phyloP scores from a whole-genome alignment of 2,113 vertebrate species.

The Dromas ardeola region DNA sequence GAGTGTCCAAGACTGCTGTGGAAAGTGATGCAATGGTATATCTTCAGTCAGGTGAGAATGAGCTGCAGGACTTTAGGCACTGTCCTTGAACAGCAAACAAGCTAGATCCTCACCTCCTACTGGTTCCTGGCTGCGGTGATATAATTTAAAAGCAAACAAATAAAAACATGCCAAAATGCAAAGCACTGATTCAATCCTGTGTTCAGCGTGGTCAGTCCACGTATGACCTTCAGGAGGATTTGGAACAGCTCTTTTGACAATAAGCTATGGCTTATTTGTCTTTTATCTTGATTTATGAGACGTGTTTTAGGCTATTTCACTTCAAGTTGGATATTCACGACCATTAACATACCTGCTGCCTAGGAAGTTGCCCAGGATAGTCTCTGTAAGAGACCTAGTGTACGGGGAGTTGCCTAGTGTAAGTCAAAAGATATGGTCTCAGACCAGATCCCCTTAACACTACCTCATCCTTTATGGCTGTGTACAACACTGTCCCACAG shows the following conservation, averaged over 20 bases:
- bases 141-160: background rate
- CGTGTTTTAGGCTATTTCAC: background rate
- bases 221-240: background rate
- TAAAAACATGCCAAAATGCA: background rate
- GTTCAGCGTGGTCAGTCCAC: background rate
- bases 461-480: background rate
- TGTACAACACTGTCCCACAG: background rate
- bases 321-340: background rate
- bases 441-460: background rate
- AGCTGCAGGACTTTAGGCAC: background rate
- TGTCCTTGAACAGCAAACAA: background rate
- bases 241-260: background rate
- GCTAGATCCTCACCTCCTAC: background rate
- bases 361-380: background rate
- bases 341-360: background rate
- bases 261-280: background rate
- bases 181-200: background rate
- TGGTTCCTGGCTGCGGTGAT: background rate
- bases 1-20: background rate
- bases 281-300: background rate
- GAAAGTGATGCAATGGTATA: background rate
- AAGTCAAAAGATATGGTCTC: background rate
- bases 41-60: background rate
- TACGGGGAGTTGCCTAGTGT: background rate
- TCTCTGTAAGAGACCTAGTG: background rate